Conservation (phyloP, 2,797 vertebrate genomes). For the Tenualosa ilisha region DNA sequence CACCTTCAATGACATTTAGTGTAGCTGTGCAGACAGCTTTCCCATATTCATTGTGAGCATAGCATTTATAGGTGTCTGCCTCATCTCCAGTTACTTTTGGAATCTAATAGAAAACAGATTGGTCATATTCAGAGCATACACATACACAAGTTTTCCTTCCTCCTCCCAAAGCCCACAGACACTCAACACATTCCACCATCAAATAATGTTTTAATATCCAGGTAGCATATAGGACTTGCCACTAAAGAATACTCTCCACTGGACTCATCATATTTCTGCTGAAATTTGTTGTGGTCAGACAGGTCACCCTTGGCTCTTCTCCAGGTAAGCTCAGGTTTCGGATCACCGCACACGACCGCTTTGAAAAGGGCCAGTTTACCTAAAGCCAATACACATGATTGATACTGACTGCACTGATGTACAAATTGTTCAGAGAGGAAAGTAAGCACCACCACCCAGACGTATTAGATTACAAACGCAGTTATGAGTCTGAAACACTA, state of each 20-base stretch:
- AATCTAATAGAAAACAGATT: slow-evolving; percentile 75
- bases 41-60: slow-evolving; percentile 79
- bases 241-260: slow-evolving; percentile 77
- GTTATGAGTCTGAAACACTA: not conserved
- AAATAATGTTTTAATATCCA: not conserved
- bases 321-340: slow-evolving; percentile 80
- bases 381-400: slow-evolving; percentile 48
- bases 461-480: not conserved
- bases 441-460: not conserved
- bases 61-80: slow-evolving; percentile 79
- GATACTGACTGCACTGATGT: slow-evolving; percentile 5
- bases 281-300: slow-evolving; percentile 72
- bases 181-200: not conserved
- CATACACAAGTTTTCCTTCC: slow-evolving; percentile 29
- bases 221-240: slow-evolving; percentile 61
- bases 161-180: not conserved
- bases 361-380: slow-evolving; percentile 80
- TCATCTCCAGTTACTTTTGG: slow-evolving; percentile 70
- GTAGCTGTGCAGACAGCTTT: slow-evolving; percentile 77
- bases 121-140: not conserved
- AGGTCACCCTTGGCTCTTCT: slow-evolving; percentile 64
- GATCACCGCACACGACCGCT: slow-evolving; percentile 78
- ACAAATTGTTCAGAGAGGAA: not conserved
- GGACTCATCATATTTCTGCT: slow-evolving; percentile 63
- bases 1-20: slow-evolving; percentile 80